phyloP scores from a whole-genome alignment of 2,113 vertebrate genomes.

The Pionites leucogaster region DNA sequence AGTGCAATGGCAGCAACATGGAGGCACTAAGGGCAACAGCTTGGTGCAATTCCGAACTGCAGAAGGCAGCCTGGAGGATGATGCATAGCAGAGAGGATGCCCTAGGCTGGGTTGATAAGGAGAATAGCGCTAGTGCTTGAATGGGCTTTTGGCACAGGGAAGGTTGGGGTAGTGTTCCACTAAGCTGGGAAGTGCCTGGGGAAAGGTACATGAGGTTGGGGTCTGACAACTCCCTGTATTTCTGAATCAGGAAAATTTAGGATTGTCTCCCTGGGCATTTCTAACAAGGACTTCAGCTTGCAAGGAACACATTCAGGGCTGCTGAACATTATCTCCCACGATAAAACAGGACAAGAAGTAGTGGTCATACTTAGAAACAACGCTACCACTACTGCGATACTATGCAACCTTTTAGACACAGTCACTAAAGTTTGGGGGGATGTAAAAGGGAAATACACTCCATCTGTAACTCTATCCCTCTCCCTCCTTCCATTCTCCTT shows the following conservation, averaged over 20 bases:
- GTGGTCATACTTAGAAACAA: background rate
- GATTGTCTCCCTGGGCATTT: background rate
- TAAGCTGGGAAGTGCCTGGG: background rate
- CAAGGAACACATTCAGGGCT: background rate
- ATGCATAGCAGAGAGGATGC: background rate
- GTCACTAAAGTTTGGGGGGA: background rate
- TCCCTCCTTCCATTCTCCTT: background rate
- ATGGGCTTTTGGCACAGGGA: background rate
- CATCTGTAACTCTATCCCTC: background rate
- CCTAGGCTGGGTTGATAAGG: background rate
- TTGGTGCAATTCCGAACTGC: background rate
- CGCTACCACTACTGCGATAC: background rate
- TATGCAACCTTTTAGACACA: background rate
- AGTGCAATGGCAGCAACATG: background rate
- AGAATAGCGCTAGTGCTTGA: background rate
- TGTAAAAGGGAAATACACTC: background rate
- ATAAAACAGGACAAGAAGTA: background rate
- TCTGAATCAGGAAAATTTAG: background rate
- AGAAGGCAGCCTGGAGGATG: background rate
- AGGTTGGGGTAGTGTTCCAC: background rate
- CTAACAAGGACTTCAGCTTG: background rate
- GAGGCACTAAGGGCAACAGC: background rate
- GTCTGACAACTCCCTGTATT: background rate
- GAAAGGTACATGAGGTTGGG: background rate
- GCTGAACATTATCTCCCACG: background rate